Base-by-base conservation (phyloP, 1,140 invertebrate species). In the Bombus pyrosoma region DNA sequence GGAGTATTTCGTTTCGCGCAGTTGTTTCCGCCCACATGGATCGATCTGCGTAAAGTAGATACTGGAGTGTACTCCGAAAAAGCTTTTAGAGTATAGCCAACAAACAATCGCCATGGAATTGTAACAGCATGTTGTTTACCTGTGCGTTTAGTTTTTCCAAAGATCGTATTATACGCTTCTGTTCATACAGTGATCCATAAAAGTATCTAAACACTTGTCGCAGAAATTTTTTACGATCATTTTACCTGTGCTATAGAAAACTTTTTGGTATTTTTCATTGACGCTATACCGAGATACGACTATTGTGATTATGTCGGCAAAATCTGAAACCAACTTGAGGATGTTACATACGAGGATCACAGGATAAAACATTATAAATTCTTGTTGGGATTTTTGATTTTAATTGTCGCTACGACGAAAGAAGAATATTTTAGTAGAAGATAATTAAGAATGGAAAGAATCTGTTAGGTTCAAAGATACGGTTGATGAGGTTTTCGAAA, bases 21-120 rank as follows among this genome's bases (percentile, higher is more conserved):
- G 69, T 86, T 80, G 76, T 71, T 76, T 86, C 71, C 71, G 76
- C 75, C 84, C 69, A 74, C 53, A 39, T 47, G 53, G 76, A 83
- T 87, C 86, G 86, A 87, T 87, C 86, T 69, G 73, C 68, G 69
- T 69, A 68, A 81, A 85, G 71, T 81, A 74, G 68, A 81, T 81
- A 85, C 25, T 8, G 37, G 34, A 47, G 6, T 32, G 32, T 85
- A 80, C 68, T 71, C 68, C 39, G 39, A 77, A 59, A 34, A 41
- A 62, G 47, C 32, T 77, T 83, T 47, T 53, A 83, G 64, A 41
- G n/a, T 59, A 37, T 10, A 25, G 37, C 5, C 28, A 62, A 25
- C 25, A 64, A 85, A 79, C n/a, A 71, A 57, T 80, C 41, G 77
- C 25, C 9, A 72, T 5, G 22, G 41, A 81, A 57, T 75, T 74